These are phyloP conservation scores for Zenarchopterus dispar DNA, from an alignment of 2,797 vertebrate species.

Conservation along the genomic window DNA sequence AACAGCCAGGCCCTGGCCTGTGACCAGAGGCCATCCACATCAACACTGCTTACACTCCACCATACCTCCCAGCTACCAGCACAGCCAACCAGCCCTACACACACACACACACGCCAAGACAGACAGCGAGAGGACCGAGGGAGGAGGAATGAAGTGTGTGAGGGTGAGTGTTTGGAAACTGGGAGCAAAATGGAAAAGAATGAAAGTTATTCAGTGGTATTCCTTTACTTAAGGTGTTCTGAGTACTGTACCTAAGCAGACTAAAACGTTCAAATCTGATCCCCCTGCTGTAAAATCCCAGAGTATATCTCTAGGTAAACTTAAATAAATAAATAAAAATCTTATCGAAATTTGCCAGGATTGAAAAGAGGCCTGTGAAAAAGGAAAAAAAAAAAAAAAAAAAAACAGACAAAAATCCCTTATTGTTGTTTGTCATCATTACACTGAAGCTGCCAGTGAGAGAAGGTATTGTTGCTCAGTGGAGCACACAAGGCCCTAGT, in stretches of 20 bases:
- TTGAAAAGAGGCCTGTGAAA: slow-evolving; percentile 44
- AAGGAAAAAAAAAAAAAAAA: slow-evolving; percentile 35
- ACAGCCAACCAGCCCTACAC: slow-evolving; percentile 53
- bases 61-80: slow-evolving; percentile 74
- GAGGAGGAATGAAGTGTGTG: slow-evolving; percentile 40
- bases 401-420: slow-evolving; percentile 41
- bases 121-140: slow-evolving; percentile 37
- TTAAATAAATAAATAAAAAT: slow-evolving; percentile 35
- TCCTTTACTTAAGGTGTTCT: slow-evolving; percentile 6
- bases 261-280: background rate
- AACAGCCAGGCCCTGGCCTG: slow-evolving; percentile 78
- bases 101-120: slow-evolving; percentile 34
- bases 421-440: slow-evolving; percentile 81
- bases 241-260: slow-evolving; percentile 6
- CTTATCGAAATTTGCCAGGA: slow-evolving; percentile 77
- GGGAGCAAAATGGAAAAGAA: slow-evolving; percentile 26
- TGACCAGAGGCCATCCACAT: slow-evolving; percentile 81
- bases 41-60: slow-evolving; percentile 80
- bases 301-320: slow-evolving; percentile 49
- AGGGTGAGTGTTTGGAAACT: slow-evolving; percentile 11
- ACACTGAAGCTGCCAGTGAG: slow-evolving; percentile 76
- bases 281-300: slow-evolving; percentile 7
- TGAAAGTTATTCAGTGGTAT: slow-evolving; percentile 3
- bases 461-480: slow-evolving; percentile 83
- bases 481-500: slow-evolving; percentile 79